Percentiles rank a stretch among this genome's conserved stretches.
These are phyloP conservation scores for Acipenser oxyrinchus DNA, from an alignment of 2,797 vertebrate species.

Conservation along the genomic window DNA sequence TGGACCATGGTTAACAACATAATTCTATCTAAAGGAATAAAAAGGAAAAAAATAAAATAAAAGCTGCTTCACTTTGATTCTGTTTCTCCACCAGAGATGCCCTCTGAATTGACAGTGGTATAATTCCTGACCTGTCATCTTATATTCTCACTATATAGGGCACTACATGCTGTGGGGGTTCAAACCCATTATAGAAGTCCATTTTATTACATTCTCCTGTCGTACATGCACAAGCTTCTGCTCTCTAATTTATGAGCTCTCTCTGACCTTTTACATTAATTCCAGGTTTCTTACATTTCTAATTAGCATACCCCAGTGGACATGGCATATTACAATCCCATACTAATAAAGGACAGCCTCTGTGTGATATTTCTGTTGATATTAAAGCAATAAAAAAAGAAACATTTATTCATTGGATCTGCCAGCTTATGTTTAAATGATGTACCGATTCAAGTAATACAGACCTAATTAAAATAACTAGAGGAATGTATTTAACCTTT, in stretches of 20 bases:
- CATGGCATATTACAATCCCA: constrained; percentile 5
- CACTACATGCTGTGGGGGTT: too few relatives aligned
- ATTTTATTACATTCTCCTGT: not conserved
- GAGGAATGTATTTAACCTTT: constrained; percentile 9
- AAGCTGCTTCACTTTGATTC: too few relatives aligned
- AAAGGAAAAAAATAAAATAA: too few relatives aligned
- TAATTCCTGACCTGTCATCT: too few relatives aligned
- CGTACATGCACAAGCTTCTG: not conserved
- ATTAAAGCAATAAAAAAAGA: constrained; percentile 7
- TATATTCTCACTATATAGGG: too few relatives aligned
- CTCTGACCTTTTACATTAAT: constrained; percentile 9
- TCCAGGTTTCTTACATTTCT: not conserved
- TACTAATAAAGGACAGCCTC: not conserved
- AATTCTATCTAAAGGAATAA: too few relatives aligned
- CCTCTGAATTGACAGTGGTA: too few relatives aligned
- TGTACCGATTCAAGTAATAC: not conserved
- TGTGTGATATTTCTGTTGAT: constrained; percentile 8
- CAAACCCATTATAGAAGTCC: too few relatives aligned
- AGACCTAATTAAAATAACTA: constrained; percentile 10
- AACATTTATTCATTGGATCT: constrained; percentile 2
- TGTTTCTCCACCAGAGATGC: too few relatives aligned
- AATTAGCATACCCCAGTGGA: constrained; percentile 6
- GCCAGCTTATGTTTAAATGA: not conserved
- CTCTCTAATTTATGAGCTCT: not conserved
- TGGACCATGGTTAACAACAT: too few relatives aligned